Base-by-base conservation (phyloP, 2,888 invertebrate genomes). In the Aricia artaxerxes region DNA sequence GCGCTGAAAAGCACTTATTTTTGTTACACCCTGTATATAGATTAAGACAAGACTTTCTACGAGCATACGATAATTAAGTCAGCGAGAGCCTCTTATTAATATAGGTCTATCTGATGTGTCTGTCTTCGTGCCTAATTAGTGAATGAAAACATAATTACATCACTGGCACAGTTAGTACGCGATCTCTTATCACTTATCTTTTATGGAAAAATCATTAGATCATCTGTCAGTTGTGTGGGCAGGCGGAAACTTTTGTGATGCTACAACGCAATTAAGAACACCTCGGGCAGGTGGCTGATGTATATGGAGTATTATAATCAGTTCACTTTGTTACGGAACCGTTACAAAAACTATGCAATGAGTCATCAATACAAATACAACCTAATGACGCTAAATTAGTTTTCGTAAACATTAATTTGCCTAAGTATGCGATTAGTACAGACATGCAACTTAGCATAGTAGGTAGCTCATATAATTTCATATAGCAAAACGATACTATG, bases 181-280 rank as follows among this genome's bases (percentile, higher is more conserved):
- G 76, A 76, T 76, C 57, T 53, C 76, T 76, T 76, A 76, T 76
- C 76, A 57, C 31, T 76, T 76, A 76, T 76, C 76, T 31, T 76
- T 53, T 76, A 76, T 53, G 76, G 76, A 76, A 76, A 57, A 57
- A 76, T 35, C 76, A 35, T 76, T 76, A 76, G 76, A 76, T 76
- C 76, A 76, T 76, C 57, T 57, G 53, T 76, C 53, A 53, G 76
- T 44, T 53, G 53, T 57, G 76, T 76, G 76, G 76, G 76, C 35
- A 76, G 76, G 35, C 35, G 76, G 53, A 76, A 76, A 49, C 53
- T 76, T 76, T 53, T 75, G 76, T 76, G 31, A 53, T 53, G 31
- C 9, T 76, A 76, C 53, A 16, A 76, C 57, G 76, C 76, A 76
- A 76, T 76, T 76, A 76, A 57, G 53, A 53, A 57, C 76, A 76